A percentile compares a stretch with the other conserved stretches of the same genome.
Evolutionary conservation across 2,797 vertebrate species (phyloP).

Genomic region (Spinus pinus): DNA sequence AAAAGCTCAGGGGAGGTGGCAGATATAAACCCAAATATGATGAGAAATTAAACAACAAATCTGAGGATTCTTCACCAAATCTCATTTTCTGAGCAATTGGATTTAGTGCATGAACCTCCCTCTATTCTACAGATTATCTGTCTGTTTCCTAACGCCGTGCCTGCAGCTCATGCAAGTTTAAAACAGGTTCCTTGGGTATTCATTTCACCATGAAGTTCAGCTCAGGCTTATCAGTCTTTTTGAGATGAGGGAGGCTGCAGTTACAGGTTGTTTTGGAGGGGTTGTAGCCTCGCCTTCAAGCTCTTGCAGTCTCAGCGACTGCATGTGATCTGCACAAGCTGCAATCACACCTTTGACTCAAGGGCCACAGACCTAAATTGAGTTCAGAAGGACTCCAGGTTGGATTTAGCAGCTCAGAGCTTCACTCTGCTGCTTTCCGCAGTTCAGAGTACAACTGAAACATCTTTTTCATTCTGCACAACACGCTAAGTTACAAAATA

Average conservation of each 20-base stretch:
- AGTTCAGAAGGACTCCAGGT: not conserved
- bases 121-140: not conserved
- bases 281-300: not conserved
- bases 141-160: not conserved
- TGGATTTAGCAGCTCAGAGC: not conserved
- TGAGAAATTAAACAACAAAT: conserved; percentile 54
- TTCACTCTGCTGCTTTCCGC: not conserved
- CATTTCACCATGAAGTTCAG: not conserved
- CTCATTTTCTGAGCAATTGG: conserved; percentile 23
- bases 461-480: not conserved
- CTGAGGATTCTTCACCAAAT: conserved; percentile 27
- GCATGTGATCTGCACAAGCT: not conserved
- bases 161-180: not conserved
- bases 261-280: not conserved
- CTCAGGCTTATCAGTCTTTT: not conserved
- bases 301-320: not conserved
- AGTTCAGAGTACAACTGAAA: not conserved
- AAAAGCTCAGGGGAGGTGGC: not conserved
- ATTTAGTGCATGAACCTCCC: not conserved
- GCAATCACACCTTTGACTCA: not conserved
- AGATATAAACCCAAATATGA: conserved; percentile 44
- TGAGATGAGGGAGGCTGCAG: not conserved
- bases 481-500: not conserved
- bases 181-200: not conserved
- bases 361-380: not conserved